Base-by-base conservation (phyloP, 2,113 vertebrate species). In the Girardinichthys multiradiatus region DNA sequence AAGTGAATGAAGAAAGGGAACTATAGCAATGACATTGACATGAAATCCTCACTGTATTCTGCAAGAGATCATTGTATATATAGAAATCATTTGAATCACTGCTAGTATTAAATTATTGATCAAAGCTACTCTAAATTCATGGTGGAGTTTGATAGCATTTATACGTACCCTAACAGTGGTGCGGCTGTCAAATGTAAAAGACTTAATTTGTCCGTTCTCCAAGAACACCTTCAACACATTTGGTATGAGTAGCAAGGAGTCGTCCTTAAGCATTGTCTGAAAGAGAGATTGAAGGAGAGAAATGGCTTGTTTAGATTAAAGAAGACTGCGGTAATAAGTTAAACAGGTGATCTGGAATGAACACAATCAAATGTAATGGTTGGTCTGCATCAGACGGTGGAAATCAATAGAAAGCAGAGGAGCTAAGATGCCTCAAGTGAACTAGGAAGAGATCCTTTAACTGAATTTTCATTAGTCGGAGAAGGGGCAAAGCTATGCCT, bases 181-280 rank as follows among this genome's bases (percentile, higher is more conserved):
- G 77, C 97, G 95, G 90, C 96, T 97, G 89, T 99, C 98, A 37
- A 99, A 99, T 0, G 98, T 99, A 88, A 99, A 99, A 57, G 97
- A 99, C 93, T 99, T 99, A 90, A 99, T 99, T 90, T 99, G 98
- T 72, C 98, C 98, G 57, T 99, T 99, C 94, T 99, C 98, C 93
- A 99, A 92, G 93, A 98, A 99, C 89, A 99, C 98, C 94, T 99
- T 99, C 92, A 99, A 87, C 83, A 99, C 96, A 14, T 98, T 99
- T 88, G 98, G 97, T 89, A 99, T 98, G 88, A 99, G 96, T 70
- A 99, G 96, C 86, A 98, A 94, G 63, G 97, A 95, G 92, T 99
- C 97, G 93, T 98, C 97, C 94, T 98, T 99, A 93, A 99, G 94
- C 97, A 98, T 98, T 91, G 97, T 97, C 98, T 99, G 92, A 85